A percentile compares a stretch with the other conserved stretches of the same genome.
These are phyloP conservation scores for Scaptomyza hsui DNA, from an alignment of 1,140 invertebrate species.

Conservation along the genomic window DNA sequence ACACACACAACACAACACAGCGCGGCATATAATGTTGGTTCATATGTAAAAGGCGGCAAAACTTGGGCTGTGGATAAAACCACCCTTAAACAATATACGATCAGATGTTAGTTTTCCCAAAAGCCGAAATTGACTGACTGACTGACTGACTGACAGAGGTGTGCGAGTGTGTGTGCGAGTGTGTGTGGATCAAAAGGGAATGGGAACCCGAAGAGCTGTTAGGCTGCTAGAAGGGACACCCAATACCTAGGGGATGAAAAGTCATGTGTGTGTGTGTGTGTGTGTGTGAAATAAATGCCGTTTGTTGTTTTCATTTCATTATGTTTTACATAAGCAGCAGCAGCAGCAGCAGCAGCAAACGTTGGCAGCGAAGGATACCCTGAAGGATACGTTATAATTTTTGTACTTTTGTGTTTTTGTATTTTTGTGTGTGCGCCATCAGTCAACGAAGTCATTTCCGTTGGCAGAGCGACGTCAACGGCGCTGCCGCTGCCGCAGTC, in stretches of 20 bases:
- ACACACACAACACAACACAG: not conserved
- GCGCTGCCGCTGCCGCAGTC: slow-evolving; percentile 5
- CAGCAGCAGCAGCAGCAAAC: slow-evolving; percentile 27
- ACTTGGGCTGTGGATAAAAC: slow-evolving; percentile 38
- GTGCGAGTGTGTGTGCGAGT: slow-evolving; percentile 41
- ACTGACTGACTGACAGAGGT: slow-evolving; percentile 26
- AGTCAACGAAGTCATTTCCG: slow-evolving; percentile 83
- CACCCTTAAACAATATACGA: slow-evolving; percentile 60
- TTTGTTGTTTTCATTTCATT: slow-evolving; percentile 71
- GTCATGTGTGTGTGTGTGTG: slow-evolving; percentile 49
- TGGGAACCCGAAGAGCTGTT: slow-evolving; percentile 33
- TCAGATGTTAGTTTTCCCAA: slow-evolving; percentile 84
- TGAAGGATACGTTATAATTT: slow-evolving; percentile 56
- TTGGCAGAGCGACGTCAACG: slow-evolving; percentile 46
- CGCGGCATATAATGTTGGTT: slow-evolving; percentile 10
- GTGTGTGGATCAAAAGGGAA: slow-evolving; percentile 34
- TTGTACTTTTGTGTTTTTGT: slow-evolving; percentile 8
- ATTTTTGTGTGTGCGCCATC: slow-evolving; percentile 57
- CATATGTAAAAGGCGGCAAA: slow-evolving; percentile 38
- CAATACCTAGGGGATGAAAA: slow-evolving; percentile 77
- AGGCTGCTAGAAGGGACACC: slow-evolving; percentile 32
- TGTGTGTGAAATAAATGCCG: slow-evolving; percentile 64
- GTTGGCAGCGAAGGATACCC: slow-evolving; percentile 29
- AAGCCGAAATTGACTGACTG: slow-evolving; percentile 35
- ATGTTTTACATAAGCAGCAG: slow-evolving; percentile 66